A percentile compares a stretch with the other conserved stretches of the same genome.
Evolutionary conservation across 2,888 invertebrate genomes (phyloP).

Genomic region (Acleris holmiana): DNA sequence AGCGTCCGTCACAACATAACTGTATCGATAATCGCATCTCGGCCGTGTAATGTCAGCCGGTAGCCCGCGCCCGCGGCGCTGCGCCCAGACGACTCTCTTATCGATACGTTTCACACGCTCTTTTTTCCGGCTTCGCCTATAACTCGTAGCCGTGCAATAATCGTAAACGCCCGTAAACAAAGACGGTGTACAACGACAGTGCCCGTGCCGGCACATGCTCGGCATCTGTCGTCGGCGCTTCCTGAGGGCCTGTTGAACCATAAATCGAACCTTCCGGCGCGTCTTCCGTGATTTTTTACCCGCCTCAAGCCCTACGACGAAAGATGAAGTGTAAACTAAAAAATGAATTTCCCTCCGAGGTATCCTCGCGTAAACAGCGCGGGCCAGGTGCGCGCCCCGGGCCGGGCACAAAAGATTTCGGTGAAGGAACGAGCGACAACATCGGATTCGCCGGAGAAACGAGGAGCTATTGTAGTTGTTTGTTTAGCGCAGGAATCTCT

Average conservation of each 20-base stretch:
- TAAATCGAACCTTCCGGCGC: slow-evolving; percentile 80
- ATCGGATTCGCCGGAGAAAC: slow-evolving; percentile 60
- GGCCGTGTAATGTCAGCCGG: slow-evolving; percentile 68
- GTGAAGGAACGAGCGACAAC: slow-evolving; percentile 69
- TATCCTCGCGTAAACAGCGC: slow-evolving; percentile 75
- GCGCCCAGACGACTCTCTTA: slow-evolving; percentile 67
- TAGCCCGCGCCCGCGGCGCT: slow-evolving; percentile 52
- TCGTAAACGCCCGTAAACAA: slow-evolving; percentile 62
- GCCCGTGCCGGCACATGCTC: slow-evolving; percentile 63
- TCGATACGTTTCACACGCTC: slow-evolving; percentile 73
- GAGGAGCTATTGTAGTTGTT: slow-evolving; percentile 66
- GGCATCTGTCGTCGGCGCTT: slow-evolving; percentile 80
- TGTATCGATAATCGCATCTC: slow-evolving; percentile 77
- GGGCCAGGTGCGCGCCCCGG: slow-evolving; percentile 77
- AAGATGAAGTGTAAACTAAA: slow-evolving; percentile 80
- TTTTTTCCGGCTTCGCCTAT: slow-evolving; percentile 54
- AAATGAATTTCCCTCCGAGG: slow-evolving; percentile 70
- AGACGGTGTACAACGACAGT: slow-evolving; percentile 42
- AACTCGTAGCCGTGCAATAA: slow-evolving; percentile 60
- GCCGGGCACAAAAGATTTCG: slow-evolving; percentile 77
- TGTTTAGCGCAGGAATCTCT: slow-evolving; percentile 72
- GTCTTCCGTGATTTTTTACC: slow-evolving; percentile 78
- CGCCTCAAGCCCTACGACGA: slow-evolving; percentile 72
- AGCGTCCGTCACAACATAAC: slow-evolving; percentile 74
- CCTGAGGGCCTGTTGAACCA: slow-evolving; percentile 77